These are phyloP conservation scores for Pogonus chalceus DNA, from an alignment of 1,140 invertebrate genomes.

Conservation along the genomic window DNA sequence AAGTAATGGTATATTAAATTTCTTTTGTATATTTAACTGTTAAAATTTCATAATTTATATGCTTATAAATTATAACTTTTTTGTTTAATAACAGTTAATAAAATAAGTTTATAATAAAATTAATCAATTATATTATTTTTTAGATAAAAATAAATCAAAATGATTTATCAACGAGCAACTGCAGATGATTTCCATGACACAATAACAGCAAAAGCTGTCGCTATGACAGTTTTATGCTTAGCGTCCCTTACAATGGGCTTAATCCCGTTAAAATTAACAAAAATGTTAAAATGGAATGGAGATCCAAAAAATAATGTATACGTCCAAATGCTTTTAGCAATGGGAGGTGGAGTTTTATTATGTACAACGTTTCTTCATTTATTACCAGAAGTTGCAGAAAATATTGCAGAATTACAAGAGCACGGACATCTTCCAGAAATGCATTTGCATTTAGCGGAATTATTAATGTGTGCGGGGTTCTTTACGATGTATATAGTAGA, in stretches of 20 bases:
- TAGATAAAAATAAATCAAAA: background rate
- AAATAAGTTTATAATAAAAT: no score
- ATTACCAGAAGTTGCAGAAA: constrained; percentile 75
- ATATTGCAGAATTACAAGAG: constrained; percentile 45
- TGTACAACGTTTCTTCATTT: constrained; percentile 85
- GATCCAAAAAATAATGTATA: constrained; percentile 36
- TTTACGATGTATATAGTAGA: constrained; percentile 79
- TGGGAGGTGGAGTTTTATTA: constrained; percentile 84
- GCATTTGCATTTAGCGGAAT: constrained; percentile 56
- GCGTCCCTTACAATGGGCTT: constrained; percentile 59
- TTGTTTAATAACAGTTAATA: no score
- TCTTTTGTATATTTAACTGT: no score
- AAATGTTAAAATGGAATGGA: constrained; percentile 47
- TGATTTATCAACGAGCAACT: background rate
- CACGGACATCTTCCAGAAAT: constrained; percentile 37
- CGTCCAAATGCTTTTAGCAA: constrained; percentile 60
- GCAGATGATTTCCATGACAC: constrained; percentile 7
- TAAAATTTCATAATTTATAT: no score
- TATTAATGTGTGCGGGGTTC: constrained; percentile 65
- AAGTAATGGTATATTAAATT: no score
- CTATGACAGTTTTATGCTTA: constrained; percentile 57
- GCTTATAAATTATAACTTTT: no score
- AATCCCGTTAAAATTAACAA: constrained; percentile 54
- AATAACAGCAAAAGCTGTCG: constrained; percentile 53
- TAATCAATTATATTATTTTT: background rate